Percentiles rank a stretch among this genome's conserved stretches.
Evolutionary conservation across 1,140 invertebrate species (phyloP).

Genomic region (Galendromus occidentalis): DNA sequence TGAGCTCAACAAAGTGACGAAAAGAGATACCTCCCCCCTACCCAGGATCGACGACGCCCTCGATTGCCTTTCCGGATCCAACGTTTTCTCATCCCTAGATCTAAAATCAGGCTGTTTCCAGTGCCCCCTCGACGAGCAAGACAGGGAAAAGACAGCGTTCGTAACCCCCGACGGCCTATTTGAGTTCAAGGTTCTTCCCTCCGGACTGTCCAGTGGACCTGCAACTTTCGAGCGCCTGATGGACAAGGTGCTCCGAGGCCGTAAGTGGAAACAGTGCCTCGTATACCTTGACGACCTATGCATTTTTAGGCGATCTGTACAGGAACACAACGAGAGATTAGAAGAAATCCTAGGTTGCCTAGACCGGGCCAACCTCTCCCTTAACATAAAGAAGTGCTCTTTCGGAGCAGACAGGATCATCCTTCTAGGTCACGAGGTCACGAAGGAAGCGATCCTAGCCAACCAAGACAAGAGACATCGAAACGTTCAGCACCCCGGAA

Average conservation of each 20-base stretch:
- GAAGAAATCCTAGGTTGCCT: too few species aligned
- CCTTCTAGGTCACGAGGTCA: slow-evolving; percentile 22
- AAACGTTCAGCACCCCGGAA: too few species aligned
- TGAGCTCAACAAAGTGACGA: slow-evolving; percentile 29
- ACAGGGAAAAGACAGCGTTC: slow-evolving; percentile 30
- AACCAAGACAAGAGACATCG: too few species aligned
- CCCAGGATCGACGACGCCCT: slow-evolving; percentile 31
- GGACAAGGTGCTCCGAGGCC: too few species aligned
- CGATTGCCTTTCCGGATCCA: slow-evolving; percentile 23
- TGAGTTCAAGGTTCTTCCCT: too few species aligned
- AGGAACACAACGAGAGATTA: slow-evolving; percentile 13
- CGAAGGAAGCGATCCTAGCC: slow-evolving; percentile 23
- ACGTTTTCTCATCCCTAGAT: slow-evolving; percentile 30
- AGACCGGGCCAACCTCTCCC: too few species aligned
- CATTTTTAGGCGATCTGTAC: slow-evolving; percentile 15
- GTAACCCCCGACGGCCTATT: too few species aligned
- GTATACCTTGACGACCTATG: too few species aligned
- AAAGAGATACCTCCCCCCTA: slow-evolving; percentile 32
- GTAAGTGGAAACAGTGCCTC: too few species aligned
- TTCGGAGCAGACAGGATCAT: slow-evolving; percentile 15
- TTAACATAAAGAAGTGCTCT: slow-evolving; percentile 19
- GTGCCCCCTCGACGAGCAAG: slow-evolving; percentile 23
- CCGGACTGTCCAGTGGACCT: too few species aligned
- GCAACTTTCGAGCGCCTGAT: too few species aligned
- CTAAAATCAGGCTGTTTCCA: slow-evolving; percentile 31